A percentile compares a stretch with the other conserved stretches of the same genome.
Conservation (phyloP, 2,888 invertebrate genomes). For the Eupithecia exiguata region DNA sequence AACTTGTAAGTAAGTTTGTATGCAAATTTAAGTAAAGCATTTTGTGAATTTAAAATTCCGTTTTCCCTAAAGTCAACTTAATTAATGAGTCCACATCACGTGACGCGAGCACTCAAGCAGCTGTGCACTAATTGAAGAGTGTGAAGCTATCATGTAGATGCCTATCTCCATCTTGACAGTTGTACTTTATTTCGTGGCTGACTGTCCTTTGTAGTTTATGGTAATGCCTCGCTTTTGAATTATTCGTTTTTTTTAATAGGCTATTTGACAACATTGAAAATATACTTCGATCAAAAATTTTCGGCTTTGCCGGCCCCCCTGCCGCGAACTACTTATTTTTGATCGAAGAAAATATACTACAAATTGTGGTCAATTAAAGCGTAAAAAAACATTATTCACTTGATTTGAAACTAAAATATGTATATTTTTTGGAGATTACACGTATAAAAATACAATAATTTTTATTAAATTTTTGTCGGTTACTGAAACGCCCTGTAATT, state of each 20-base stretch:
- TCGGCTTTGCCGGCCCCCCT: too few relatives aligned
- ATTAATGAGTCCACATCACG: constrained; percentile 13
- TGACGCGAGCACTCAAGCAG: constrained; percentile 8
- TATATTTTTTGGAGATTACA: too few relatives aligned
- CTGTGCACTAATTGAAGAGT: constrained; percentile 26
- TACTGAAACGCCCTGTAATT: too few relatives aligned
- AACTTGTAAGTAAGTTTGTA: neutral
- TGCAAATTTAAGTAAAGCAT: neutral
- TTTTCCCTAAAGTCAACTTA: constrained; percentile 1
- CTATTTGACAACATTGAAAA: too few relatives aligned
- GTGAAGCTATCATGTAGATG: constrained; percentile 28
- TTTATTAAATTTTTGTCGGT: too few relatives aligned
- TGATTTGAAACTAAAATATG: too few relatives aligned
- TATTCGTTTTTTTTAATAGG: neutral
- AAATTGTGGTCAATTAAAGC: too few relatives aligned
- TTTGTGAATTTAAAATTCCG: neutral
- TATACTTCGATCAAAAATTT: too few relatives aligned
- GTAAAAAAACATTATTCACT: too few relatives aligned
- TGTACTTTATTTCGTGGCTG: constrained; percentile 16
- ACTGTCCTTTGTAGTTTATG: constrained; percentile 5
- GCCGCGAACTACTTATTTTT: too few relatives aligned
- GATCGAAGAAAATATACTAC: too few relatives aligned
- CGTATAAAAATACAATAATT: too few relatives aligned
- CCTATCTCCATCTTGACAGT: constrained; percentile 20
- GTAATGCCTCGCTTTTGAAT: neutral